Percentiles rank a stretch among this genome's conserved stretches.
phyloP scores from a whole-genome alignment of 2,888 invertebrate species.

The Agriopis marginaria region DNA sequence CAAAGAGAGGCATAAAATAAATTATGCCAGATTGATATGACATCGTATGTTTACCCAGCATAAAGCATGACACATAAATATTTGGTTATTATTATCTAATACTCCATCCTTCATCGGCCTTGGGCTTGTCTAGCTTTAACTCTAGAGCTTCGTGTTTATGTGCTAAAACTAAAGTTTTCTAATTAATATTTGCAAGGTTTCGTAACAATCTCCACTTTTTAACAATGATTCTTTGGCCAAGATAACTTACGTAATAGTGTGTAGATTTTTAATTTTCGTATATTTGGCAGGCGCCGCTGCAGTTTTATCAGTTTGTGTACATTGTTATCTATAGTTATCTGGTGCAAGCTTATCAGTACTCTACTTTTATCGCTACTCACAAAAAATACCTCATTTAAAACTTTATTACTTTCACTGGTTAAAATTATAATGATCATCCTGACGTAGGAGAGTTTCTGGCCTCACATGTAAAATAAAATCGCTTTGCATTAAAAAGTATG shows the following conservation, averaged over 20 bases:
- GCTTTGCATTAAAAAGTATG: too few relatives aligned
- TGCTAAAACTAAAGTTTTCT: conserved; percentile 17
- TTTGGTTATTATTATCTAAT: conserved; percentile 8
- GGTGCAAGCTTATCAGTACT: conserved; percentile 25
- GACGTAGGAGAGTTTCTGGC: background rate
- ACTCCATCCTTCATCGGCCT: background rate
- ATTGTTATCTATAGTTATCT: conserved; percentile 28
- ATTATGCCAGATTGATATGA: too few relatives aligned
- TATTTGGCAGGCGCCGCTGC: conserved; percentile 23
- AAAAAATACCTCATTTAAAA: conserved; percentile 8
- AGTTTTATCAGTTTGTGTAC: conserved; percentile 30
- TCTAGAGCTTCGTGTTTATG: conserved; percentile 5
- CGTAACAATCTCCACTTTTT: conserved; percentile 26
- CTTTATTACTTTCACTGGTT: conserved; percentile 12
- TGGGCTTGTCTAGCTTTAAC: conserved; percentile 3
- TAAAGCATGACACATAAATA: background rate
- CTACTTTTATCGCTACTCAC: conserved; percentile 14
- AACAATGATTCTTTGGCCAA: conserved; percentile 16
- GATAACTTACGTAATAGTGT: conserved; percentile 26
- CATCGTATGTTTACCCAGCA: too few relatives aligned
- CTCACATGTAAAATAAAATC: background rate
- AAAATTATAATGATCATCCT: background rate
- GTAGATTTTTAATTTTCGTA: conserved; percentile 18
- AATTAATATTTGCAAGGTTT: conserved; percentile 25
- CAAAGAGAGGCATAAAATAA: too few relatives aligned